Base-by-base conservation (phyloP, 2,797 vertebrate species). In the Oophaga sylvatica region DNA sequence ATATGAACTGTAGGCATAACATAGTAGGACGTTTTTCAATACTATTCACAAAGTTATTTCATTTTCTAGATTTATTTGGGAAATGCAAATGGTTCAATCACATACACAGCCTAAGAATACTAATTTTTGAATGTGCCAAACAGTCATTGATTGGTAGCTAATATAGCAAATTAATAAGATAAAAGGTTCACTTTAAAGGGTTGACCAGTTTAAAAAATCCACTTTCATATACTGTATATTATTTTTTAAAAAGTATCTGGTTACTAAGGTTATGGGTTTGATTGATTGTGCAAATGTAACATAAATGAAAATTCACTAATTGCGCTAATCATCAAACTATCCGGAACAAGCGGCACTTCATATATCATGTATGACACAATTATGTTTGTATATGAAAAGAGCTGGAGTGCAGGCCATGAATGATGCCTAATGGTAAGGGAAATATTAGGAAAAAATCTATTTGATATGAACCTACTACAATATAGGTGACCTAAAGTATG, bases 371-470 rank as follows among this genome's bases (percentile, higher is more conserved):
- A 16, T 77, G 45, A n/a, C 41, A 45, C 7, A 12, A 48, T 75
- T 12, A 1, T 45, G 70, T 73, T 73, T 45, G 17, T 73, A 75
- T 2, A n/a, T 48, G 71, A 22, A 48, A 48, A 48, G 41, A 22
- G 19, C 9, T 73, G 35, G 10, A 22, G 19, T 20, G 70, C 8
- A 73, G 70, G 70, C 45, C 17, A 45, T 73, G 70, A 3, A 45
- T 73, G 70, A 3, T 48, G 45, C 45, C 22, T n/a, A n/a, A 76
- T 53, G 75, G 12, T 77, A 22, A 56, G 48, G 13, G 10, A 56
- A 77, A 77, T 77, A 77, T 26, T 77, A 16, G n/a, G 75, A 77
- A 77, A 41, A 77, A 7, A 15, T 56, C 75, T 13, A 26, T 77
- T 73, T 11, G 71, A 73, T 26, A 56, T n/a, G 16, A 75, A 75